A percentile compares a stretch with the other conserved stretches of the same genome.
Evolutionary conservation across 2,888 invertebrate genomes (phyloP).

Genomic region (Hyposoter didymator): DNA sequence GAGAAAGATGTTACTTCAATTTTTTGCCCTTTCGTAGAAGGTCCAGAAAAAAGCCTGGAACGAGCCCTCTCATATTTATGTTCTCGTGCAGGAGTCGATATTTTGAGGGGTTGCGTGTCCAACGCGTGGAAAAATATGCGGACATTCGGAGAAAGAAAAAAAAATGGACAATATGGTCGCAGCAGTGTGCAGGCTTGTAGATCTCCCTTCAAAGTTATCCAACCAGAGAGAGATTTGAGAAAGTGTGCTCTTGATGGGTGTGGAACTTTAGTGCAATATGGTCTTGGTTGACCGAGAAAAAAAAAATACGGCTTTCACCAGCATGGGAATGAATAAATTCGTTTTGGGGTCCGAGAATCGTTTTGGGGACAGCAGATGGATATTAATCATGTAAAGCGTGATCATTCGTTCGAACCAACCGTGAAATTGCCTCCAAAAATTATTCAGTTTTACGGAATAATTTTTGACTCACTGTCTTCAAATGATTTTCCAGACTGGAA

Average conservation of each 20-base stretch:
- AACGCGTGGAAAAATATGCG: slow-evolving; percentile 46
- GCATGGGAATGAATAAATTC: slow-evolving; percentile 35
- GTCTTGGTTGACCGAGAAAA: neutral
- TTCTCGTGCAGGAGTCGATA: slow-evolving; percentile 32
- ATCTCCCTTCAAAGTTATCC: slow-evolving; percentile 30
- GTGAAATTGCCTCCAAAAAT: slow-evolving; percentile 43
- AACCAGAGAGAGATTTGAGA: neutral
- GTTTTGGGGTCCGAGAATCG: slow-evolving; percentile 9
- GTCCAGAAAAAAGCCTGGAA: slow-evolving; percentile 37
- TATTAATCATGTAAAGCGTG: slow-evolving; percentile 39
- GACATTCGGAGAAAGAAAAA: slow-evolving; percentile 45
- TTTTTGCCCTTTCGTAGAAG: slow-evolving; percentile 37
- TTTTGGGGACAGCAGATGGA: slow-evolving; percentile 12
- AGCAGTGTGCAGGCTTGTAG: neutral
- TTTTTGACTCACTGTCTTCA: neutral
- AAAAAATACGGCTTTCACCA: slow-evolving; percentile 33
- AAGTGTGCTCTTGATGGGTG: slow-evolving; percentile 31
- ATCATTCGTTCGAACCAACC: slow-evolving; percentile 32
- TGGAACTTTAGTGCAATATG: slow-evolving; percentile 29
- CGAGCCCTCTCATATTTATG: slow-evolving; percentile 45
- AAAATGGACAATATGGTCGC: slow-evolving; percentile 58
- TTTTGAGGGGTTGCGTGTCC: slow-evolving; percentile 35
- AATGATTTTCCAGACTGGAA: slow-evolving; percentile 36
- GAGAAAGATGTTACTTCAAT: slow-evolving; percentile 43
- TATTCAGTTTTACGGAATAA: neutral